Conservation (phyloP, 2,888 invertebrate species). For the Mongoloraphidia duomilia region DNA sequence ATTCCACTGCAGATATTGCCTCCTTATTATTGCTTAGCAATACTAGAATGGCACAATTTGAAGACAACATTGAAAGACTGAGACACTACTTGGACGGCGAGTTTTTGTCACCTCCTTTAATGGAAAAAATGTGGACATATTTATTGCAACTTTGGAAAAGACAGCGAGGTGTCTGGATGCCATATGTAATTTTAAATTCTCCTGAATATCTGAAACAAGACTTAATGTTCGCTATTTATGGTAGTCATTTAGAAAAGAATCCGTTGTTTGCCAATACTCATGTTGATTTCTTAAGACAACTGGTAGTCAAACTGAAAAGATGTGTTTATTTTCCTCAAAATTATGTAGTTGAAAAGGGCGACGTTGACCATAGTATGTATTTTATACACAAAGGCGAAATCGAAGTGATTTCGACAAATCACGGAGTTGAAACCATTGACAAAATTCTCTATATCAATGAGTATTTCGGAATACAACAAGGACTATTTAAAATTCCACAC, state of each 20-base stretch:
- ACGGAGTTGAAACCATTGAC: not conserved
- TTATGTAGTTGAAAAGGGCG: constrained; percentile 36
- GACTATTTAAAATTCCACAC: constrained; percentile 13
- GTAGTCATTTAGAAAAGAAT: constrained; percentile 32
- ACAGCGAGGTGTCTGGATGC: constrained; percentile 36
- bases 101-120: constrained; percentile 18
- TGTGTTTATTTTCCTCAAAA: constrained; percentile 37
- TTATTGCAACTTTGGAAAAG: constrained; percentile 36
- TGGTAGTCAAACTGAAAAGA: constrained; percentile 34
- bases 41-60: constrained; percentile 10
- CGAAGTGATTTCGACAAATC: constrained; percentile 10
- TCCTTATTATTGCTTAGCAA: constrained; percentile 13
- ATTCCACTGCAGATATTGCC: constrained; percentile 8
- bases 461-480: constrained; percentile 17
- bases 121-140: constrained; percentile 39
- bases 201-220: constrained; percentile 21
- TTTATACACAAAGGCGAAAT: constrained; percentile 40
- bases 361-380: constrained; percentile 37
- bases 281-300: constrained; percentile 34
- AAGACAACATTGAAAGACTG: constrained; percentile 8
- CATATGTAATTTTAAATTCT: constrained; percentile 13
- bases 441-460: not conserved
- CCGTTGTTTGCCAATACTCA: constrained; percentile 34
- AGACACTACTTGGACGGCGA: constrained; percentile 10
- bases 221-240: constrained; percentile 36